phyloP scores from a whole-genome alignment of 2,113 vertebrate species.

The Protobothrops mucrosquamatus region DNA sequence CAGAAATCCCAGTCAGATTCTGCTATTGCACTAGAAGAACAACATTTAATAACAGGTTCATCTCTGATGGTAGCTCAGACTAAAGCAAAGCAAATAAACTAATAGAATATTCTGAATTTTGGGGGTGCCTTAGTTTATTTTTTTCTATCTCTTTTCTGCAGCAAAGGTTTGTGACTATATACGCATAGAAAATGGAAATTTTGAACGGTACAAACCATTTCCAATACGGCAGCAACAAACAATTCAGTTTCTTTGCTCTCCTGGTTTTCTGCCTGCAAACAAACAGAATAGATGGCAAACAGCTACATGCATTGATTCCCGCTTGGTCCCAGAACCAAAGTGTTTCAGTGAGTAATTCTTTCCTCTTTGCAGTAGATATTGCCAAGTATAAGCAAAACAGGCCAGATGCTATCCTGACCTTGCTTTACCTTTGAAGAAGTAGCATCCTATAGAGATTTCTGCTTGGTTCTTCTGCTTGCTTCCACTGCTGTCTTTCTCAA shows the following conservation, averaged over 20 bases:
- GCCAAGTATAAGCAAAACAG: not conserved
- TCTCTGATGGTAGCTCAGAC: not conserved
- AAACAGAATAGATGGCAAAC: fast-evolving
- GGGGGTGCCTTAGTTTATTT: not conserved
- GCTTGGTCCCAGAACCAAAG: not conserved
- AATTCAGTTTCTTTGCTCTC: fast-evolving
- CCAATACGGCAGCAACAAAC: not conserved
- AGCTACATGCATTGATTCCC: not conserved
- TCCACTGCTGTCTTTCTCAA: not conserved
- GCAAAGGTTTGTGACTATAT: not conserved
- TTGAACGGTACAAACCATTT: fast-evolving
- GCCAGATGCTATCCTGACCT: not conserved
- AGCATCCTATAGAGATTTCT: not conserved
- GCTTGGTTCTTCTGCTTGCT: not conserved
- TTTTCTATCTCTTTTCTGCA: not conserved
- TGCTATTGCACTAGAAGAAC: not conserved
- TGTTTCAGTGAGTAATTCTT: slow-evolving; percentile 14
- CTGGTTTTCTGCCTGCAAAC: not conserved
- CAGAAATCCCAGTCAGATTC: not conserved
- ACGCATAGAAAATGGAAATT: not conserved
- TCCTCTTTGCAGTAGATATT: not conserved
- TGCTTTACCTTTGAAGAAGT: not conserved
- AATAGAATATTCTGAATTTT: not conserved
- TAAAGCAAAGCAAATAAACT: not conserved
- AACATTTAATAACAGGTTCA: not conserved